Evolutionary conservation across 2,113 vertebrate species (phyloP).

Genomic region (Bos javanicus): DNA sequence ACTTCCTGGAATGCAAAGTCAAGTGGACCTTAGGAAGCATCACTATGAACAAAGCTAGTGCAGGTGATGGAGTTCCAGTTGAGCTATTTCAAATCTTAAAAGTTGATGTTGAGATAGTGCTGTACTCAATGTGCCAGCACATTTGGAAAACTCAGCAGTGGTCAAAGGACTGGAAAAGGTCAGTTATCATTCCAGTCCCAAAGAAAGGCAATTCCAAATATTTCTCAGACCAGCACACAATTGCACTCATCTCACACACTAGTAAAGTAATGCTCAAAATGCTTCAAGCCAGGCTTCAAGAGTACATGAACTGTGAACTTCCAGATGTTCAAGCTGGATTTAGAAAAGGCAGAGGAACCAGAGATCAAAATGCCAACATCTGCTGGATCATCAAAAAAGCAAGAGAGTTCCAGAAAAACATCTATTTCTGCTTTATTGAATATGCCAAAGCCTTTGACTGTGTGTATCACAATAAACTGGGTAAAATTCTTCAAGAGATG

Average conservation of each 20-base stretch:
- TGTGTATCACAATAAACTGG: neutral
- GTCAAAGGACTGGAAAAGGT: neutral
- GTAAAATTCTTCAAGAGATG: neutral
- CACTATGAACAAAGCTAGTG: neutral
- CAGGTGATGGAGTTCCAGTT: neutral
- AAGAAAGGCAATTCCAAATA: neutral
- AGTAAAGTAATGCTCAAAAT: neutral
- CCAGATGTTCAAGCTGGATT: neutral
- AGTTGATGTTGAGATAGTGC: neutral
- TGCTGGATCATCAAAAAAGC: accelerated
- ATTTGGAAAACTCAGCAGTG: neutral
- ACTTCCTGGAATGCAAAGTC: neutral
- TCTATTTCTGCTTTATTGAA: neutral
- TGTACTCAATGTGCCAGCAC: neutral
- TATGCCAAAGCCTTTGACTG: neutral
- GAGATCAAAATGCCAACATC: neutral
- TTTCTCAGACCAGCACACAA: accelerated
- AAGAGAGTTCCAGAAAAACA: neutral
- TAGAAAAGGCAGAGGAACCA: neutral
- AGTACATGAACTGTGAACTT: neutral
- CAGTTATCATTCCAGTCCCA: neutral
- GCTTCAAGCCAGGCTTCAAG: neutral
- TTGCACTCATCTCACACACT: neutral
- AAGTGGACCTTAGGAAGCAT: neutral
- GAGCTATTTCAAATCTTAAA: neutral